Percentiles rank a stretch among this genome's conserved stretches.
Evolutionary conservation across 2,113 vertebrate genomes (phyloP).

Genomic region (Kobus ellipsiprymnus): DNA sequence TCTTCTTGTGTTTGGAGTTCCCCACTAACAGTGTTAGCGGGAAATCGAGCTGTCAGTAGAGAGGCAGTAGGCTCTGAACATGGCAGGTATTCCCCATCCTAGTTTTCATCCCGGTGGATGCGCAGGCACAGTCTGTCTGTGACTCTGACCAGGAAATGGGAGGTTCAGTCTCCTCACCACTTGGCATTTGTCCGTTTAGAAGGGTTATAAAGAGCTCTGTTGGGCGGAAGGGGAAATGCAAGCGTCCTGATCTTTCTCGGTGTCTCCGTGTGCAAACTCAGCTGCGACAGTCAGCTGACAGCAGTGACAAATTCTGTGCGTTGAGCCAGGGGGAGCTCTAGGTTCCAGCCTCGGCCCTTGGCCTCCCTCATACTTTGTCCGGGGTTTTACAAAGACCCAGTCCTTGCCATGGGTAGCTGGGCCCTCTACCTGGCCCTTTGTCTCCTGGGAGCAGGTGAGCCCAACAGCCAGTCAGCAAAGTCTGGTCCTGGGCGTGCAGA

Average conservation of each 20-base stretch:
- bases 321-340: not conserved
- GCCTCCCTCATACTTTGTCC: not conserved
- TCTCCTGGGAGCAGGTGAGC: not conserved
- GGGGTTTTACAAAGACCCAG: not conserved
- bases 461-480: not conserved
- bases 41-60: no score
- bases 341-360: not conserved
- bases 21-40: no score
- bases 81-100: not conserved
- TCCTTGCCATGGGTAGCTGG: not conserved
- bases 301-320: not conserved
- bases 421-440: not conserved
- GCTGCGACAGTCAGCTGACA: no score
- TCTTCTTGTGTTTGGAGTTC: not conserved
- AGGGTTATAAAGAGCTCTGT: not conserved
- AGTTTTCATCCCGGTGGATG: rapidly evolving
- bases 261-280: not conserved
- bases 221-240: not conserved
- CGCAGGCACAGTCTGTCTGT: not conserved
- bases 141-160: not conserved
- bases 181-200: not conserved
- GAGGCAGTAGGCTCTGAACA: not conserved
- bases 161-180: rapidly evolving
- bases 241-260: not conserved
- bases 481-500: not conserved